Evolutionary conservation across 1,140 invertebrate species (phyloP), one percentile per base, ranked within the genome.

Genomic region (Leucophenga varia): DNA sequence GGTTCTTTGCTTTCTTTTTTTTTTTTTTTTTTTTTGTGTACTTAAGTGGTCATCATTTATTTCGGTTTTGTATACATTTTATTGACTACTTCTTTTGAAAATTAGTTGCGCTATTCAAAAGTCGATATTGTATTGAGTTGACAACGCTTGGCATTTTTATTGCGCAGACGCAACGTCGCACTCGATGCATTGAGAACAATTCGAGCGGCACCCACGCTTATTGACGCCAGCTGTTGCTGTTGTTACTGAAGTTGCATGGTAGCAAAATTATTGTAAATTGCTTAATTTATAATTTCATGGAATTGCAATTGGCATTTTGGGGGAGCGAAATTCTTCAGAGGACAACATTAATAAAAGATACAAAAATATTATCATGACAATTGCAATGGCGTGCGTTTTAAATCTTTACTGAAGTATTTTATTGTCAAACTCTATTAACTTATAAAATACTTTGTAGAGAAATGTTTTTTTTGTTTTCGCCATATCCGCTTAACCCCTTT

Each of bases 231-330:
- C 40, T 9, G 16, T 22, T 20, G 25, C 19, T 18, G n/a, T n/a
- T n/a, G n/a, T n/a, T n/a, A n/a, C n/a, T n/a, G n/a, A n/a, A n/a
- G n/a, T n/a, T n/a, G n/a, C n/a, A n/a, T 63, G 59, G 60, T 67
- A 65, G 63, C 63, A 56, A 67, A 65, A 67, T 65, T 61, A 67
- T 59, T 55, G 61, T 65, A 65, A 65, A 65, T 65, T 59, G 52
- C 63, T 65, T 65, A 67, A 65, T 65, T 65, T 65, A 65, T 67
- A 54, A 67, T 63, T 52, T 54, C 61, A 25, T 25, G 22, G 22
- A n/a, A n/a, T n/a, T n/a, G n/a, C n/a, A n/a, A n/a, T n/a, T n/a
- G n/a, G n/a, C n/a, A n/a, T n/a, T n/a, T n/a, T n/a, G n/a, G n/a
- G n/a, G n/a, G n/a, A n/a, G n/a, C n/a, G n/a, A n/a, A n/a, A n/a